Percentiles rank a stretch among this genome's conserved stretches.
These are phyloP conservation scores for Anagrus nilaparvatae DNA, from an alignment of 1,140 invertebrate genomes.

Conservation along the genomic window DNA sequence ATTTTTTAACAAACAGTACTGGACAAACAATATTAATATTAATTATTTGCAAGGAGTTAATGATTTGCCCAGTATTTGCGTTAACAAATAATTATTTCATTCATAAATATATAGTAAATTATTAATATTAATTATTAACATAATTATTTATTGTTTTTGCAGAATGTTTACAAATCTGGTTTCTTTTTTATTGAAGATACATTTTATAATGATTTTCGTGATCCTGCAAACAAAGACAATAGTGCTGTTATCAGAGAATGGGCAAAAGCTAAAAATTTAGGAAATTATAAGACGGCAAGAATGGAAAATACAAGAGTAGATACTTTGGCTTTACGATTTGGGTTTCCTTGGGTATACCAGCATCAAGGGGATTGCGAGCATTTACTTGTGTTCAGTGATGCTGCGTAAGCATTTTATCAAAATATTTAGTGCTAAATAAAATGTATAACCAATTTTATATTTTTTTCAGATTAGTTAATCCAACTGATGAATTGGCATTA, in stretches of 20 bases:
- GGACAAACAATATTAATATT: not conserved
- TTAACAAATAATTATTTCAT: constrained; percentile 1
- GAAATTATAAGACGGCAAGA: constrained; percentile 42
- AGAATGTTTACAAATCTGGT: constrained; percentile 55
- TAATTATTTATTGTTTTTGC: constrained; percentile 13
- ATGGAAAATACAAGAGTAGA: constrained; percentile 56
- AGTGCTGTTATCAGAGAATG: constrained; percentile 55
- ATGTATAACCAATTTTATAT: constrained; percentile 6
- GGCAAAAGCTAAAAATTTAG: constrained; percentile 44
- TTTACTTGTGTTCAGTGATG: constrained; percentile 65
- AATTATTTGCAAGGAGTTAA: not conserved
- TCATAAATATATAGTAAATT: constrained; percentile 1
- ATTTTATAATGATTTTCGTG: constrained; percentile 67
- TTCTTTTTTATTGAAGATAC: constrained; percentile 71
- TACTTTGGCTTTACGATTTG: constrained; percentile 55
- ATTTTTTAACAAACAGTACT: constrained; percentile 1
- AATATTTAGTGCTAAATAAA: not conserved
- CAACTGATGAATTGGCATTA: constrained; percentile 37
- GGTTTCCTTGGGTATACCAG: constrained; percentile 72
- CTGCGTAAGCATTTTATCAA: constrained; percentile 36
- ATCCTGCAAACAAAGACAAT: constrained; percentile 50
- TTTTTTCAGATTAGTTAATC: constrained; percentile 43
- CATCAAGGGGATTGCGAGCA: constrained; percentile 89
- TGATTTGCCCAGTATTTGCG: constrained; percentile 1
- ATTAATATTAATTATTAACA: not conserved